Evolutionary conservation across 2,113 vertebrate species (phyloP), one percentile per base, ranked within the genome.

Genomic region (Mixornis gularis): DNA sequence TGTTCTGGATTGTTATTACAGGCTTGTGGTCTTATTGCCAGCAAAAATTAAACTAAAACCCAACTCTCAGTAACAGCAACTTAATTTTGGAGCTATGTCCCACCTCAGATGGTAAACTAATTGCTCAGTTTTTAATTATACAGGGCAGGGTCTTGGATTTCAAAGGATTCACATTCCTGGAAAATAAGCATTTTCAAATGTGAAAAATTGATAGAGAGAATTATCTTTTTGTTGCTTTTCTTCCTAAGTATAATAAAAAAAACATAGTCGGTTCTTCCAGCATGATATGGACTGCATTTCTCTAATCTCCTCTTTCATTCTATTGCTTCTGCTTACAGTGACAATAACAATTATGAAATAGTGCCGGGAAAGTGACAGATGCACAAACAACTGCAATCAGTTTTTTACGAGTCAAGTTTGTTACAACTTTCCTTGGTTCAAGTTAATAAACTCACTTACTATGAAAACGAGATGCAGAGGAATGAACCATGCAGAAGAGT

Each of bases 341-440:
- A 85, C 66, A 87, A 63, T 2, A 74, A 59, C 12, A 46, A 10
- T 19, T 59, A 82, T 19, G 20, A 51, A 13, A 68, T 24, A 59
- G 25, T 46, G 7, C 14, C 30, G 77, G n/a, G 17, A 90, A 82
- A 92, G 6, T 40, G 27, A 60, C 25, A 9, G 30, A 68, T 64
- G 7, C 17, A 43, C 0, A 12, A 32, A 56, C 12, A 66, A 51
- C 5, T 53, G 22, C 16, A 41, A 26, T 46, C 2, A 1, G 3
- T 20, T 55, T 65, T 73, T 73, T 51, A 38, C 6, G 70, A 71
- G 49, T 40, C 17, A 58, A 27, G 3, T 4, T 77, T 56, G 73
- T 80, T 74, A 24, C 13, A 72, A 21, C 4, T 85, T 87, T 55
- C 6, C 3, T 56, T 68, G 59, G 10, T 40, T 48, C 5, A 59